Evolutionary conservation across 1,140 invertebrate genomes (phyloP).

Genomic region (Anoplophora glabripennis): DNA sequence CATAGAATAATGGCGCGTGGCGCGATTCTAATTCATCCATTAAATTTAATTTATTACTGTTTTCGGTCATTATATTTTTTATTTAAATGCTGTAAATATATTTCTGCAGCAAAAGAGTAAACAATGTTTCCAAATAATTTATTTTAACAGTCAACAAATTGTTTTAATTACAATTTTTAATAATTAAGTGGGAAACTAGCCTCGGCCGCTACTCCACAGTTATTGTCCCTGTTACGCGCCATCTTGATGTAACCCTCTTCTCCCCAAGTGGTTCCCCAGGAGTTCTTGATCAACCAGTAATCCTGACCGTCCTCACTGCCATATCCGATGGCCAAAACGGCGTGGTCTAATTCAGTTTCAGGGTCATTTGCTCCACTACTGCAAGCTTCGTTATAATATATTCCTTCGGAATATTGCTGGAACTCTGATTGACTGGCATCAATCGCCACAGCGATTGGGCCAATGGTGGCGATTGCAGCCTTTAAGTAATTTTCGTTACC

Average conservation of each 20-base stretch:
- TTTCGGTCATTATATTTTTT: no score
- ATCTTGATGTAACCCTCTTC: conserved; percentile 86
- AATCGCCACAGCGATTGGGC: conserved; percentile 85
- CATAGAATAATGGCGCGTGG: no score
- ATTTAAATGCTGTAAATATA: no score
- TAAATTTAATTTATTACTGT: no score
- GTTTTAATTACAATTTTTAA: conserved; percentile 47
- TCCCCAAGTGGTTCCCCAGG: conserved; percentile 84
- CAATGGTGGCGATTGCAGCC: conserved; percentile 79
- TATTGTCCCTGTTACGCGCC: conserved; percentile 80
- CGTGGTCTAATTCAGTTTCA: conserved; percentile 76
- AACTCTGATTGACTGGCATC: conserved; percentile 74
- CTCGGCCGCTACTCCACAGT: conserved; percentile 82
- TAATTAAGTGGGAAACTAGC: conserved; percentile 81
- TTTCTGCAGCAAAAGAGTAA: no score
- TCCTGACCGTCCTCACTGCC: conserved; percentile 62
- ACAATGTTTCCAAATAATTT: no score
- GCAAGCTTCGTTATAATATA: conserved; percentile 46
- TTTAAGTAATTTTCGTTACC: conserved; percentile 47
- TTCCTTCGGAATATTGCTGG: conserved; percentile 59
- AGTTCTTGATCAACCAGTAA: conserved; percentile 84
- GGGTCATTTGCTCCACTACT: conserved; percentile 46
- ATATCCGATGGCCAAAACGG: conserved; percentile 81
- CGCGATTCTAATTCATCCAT: no score
- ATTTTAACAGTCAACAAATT: no score